These are phyloP conservation scores for Hedya salicella DNA, from an alignment of 2,888 invertebrate species.

Conservation along the genomic window DNA sequence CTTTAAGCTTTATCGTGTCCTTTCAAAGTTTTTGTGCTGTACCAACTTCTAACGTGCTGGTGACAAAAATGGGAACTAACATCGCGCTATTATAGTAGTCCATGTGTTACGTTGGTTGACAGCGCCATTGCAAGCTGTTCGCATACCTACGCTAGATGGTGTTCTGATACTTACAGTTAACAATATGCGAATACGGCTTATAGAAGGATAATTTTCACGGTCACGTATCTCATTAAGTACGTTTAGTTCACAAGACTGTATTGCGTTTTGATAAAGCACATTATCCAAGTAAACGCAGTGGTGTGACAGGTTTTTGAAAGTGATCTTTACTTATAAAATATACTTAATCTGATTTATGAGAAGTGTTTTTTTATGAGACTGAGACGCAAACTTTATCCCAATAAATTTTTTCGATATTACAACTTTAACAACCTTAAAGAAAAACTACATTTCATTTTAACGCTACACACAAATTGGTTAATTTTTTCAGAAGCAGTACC, in stretches of 20 bases:
- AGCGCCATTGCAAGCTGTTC: neutral
- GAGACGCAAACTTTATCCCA: no score
- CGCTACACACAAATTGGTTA: no score
- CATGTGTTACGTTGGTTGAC: neutral
- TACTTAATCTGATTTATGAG: no score
- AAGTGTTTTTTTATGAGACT: no score
- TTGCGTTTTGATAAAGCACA: neutral
- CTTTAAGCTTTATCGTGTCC: slow-evolving; percentile 11
- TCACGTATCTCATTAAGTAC: neutral
- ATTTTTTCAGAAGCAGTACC: no score
- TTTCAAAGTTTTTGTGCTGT: neutral
- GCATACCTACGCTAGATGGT: neutral
- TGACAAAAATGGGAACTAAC: neutral
- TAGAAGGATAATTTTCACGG: neutral
- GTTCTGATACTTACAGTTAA: neutral
- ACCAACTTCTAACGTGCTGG: neutral
- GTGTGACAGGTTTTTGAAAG: neutral
- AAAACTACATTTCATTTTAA: no score
- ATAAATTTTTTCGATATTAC: no score
- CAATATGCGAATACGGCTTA: neutral
- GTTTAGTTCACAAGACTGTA: neutral
- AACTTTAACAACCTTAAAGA: no score
- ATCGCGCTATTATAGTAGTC: neutral
- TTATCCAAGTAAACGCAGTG: neutral
- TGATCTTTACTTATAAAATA: no score